Base-by-base conservation (phyloP, 2,113 vertebrate species). In the Vidua macroura region DNA sequence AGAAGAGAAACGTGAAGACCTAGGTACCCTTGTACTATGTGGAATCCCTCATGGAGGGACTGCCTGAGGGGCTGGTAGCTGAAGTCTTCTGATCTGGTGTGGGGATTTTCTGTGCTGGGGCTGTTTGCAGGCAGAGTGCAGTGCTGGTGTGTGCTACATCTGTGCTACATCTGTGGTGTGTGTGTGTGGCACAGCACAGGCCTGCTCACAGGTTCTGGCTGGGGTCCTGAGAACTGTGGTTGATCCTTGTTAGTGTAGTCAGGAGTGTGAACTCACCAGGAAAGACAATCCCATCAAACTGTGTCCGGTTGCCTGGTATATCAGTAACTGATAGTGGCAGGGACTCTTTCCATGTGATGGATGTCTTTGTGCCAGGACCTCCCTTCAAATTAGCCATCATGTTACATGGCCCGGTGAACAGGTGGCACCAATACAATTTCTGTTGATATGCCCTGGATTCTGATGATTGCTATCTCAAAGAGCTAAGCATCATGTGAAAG, bases 21-120 rank as follows among this genome's bases (percentile, higher is more conserved):
- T 66, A 5, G 9, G 11, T 74, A 19, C 27, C 23, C 2, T 7
- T 0, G 0, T 41, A 14, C n/a, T 22, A 3, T 3, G 1, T 27
- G 43, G 23, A 69, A 59, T 58, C 28, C 49, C 30, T 69, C 13
- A 3, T 7, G 30, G 44, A 84, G 48, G 18, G 37, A 9, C 62
- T 63, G 41, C 11, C 62, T 60, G 62, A 68, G 41, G 10, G 23
- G 5, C 17, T 75, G 22, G 16, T 69, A 63, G 21, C 22, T 52
- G 11, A 20, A n/a, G 27, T 23, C n/a, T 87, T 7, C 41, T 60
- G 22, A 6, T 44, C 2, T 31, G 44, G 10, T 22, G 8, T 11
- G n/a, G 72, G 24, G 37, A 3, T 74, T 35, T 86, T 41, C 17
- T 56, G 53, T 66, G 2, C 2, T 6, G 64, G 46, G 44, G 27